Evolutionary conservation across 2,797 vertebrate genomes (phyloP).

Genomic region (Gephyroberyx darwinii): DNA sequence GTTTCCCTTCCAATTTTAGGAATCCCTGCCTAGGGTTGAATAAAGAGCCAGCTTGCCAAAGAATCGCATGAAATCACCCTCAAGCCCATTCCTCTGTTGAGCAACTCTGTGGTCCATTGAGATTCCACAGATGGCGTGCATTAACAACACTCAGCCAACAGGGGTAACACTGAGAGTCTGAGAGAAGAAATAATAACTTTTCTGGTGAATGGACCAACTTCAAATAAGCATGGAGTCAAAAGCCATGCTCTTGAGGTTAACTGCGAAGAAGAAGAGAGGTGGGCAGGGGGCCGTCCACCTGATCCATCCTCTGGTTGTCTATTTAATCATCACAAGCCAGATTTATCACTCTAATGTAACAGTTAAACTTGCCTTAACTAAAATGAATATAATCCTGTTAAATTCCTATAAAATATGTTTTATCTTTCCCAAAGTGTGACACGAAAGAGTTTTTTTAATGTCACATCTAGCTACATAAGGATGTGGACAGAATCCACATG

Average conservation of each 20-base stretch:
- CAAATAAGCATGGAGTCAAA: background rate
- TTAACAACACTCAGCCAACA: conserved; percentile 42
- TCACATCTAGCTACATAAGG: conserved; percentile 36
- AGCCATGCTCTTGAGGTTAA: background rate
- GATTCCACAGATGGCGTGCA: conserved; percentile 36
- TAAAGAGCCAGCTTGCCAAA: conserved; percentile 16
- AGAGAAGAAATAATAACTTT: too few species aligned
- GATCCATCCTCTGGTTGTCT: background rate
- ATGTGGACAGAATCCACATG: conserved; percentile 51
- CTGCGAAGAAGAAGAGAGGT: background rate
- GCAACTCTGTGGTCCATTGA: conserved; percentile 15
- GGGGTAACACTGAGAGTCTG: conserved; percentile 27
- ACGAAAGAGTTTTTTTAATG: conserved; percentile 24
- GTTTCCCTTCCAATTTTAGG: background rate
- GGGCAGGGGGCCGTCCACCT: conserved; percentile 12
- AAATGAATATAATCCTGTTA: conserved; percentile 25
- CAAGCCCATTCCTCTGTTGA: conserved; percentile 2
- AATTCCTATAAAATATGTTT: conserved; percentile 15
- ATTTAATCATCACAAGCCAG: background rate
- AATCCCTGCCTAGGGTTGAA: conserved; percentile 17
- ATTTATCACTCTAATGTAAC: background rate
- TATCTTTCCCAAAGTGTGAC: conserved; percentile 14
- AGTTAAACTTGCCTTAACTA: too few species aligned
- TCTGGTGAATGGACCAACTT: background rate
- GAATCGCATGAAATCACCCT: conserved; percentile 3